Evolutionary conservation across 2,797 vertebrate species (phyloP), one percentile per base, ranked within the genome.

Genomic region (Channa striata): DNA sequence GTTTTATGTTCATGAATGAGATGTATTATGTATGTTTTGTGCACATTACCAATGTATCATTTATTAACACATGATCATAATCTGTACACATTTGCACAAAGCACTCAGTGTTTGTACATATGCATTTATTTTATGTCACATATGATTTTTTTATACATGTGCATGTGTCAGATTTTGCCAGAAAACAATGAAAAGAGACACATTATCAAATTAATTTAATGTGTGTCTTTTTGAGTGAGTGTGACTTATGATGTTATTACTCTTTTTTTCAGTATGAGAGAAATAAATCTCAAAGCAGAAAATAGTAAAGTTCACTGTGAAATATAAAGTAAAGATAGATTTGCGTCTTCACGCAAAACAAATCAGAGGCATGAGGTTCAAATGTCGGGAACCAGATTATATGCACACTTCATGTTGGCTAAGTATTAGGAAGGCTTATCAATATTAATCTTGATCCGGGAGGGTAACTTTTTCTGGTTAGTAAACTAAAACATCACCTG

Each of bases 21-120:
- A 84, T 89, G 78, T 89, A 87, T 87, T 82, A 81, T 87, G 83
- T 88, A 82, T 90, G 80, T 92, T 93, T 91, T 92, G 90, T 93
- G 93, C 91, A 91, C 92, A 93, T 92, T 91, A 92, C 83, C 90
- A 84, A 85, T 92, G 90, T 92, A 90, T 89, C 88, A 81, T 89
- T 89, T 92, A 93, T 92, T 88, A 91, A 88, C 92, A 93, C 91
- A 78, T 85, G 81, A 92, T 90, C 88, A 80, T 93, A 93, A 93
- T 93, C 90, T 94, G 91, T 94, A 94, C 91, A 93, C 93, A 93
- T 92, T 94, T 94, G 93, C 94, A 94, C 93, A 94, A 91, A 92
- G 87, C 88, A 91, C 93, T 93, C 89, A 83, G 88, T 94, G 89
- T 95, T 93, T 94, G 91, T 94, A 93, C 88, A 92, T 91, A 92